A percentile compares a stretch with the other conserved stretches of the same genome.
phyloP scores from a whole-genome alignment of 2,797 vertebrate genomes.

The Sibirionetta formosa region DNA sequence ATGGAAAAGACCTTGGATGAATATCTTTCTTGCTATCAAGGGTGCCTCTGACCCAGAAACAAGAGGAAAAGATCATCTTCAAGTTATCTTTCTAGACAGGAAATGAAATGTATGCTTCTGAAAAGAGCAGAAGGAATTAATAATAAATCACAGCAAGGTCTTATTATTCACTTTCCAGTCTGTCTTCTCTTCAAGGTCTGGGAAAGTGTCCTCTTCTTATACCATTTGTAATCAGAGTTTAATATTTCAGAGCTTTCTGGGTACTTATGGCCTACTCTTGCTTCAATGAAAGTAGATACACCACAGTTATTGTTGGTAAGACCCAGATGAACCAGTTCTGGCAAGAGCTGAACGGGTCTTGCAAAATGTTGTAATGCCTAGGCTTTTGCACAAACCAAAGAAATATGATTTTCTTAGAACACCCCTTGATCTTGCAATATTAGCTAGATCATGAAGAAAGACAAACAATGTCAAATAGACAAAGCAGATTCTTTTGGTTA shows the following conservation, averaged over 20 bases:
- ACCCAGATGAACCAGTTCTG: background rate
- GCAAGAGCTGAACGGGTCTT: background rate
- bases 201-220: background rate
- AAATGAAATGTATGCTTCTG: constrained; percentile 16
- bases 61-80: background rate
- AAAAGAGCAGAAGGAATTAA: background rate
- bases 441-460: background rate
- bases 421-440: background rate
- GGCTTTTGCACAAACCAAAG: background rate
- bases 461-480: background rate
- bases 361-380: background rate
- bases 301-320: background rate
- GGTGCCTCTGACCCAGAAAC: background rate
- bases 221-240: background rate
- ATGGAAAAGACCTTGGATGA: background rate
- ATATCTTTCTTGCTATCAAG: background rate
- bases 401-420: background rate
- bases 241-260: background rate
- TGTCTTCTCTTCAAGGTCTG: background rate
- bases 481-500: constrained; percentile 37
- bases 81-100: background rate
- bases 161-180: background rate
- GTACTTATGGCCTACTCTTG: background rate
- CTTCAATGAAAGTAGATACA: background rate
- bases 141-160: background rate